Evolutionary conservation across 2,113 vertebrate genomes (phyloP), one percentile per base, ranked within the genome.

Genomic region (Stegostoma tigrinum): DNA sequence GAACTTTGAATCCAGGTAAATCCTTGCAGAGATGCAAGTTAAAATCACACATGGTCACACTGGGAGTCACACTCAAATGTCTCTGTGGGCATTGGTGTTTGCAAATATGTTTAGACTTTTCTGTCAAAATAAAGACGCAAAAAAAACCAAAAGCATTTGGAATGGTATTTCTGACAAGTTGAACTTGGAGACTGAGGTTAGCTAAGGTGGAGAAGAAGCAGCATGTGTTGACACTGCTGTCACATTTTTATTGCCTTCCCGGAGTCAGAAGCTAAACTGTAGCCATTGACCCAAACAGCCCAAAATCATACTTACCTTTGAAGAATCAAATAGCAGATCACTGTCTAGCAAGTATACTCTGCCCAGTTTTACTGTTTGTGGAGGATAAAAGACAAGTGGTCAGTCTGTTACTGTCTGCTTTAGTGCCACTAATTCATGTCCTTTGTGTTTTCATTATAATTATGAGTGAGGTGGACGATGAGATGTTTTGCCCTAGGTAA

Each of bases 51-150:
- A 38, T 68, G 66, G 42, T 38, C 91, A 94, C 66, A 70, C 30
- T 94, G 67, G 67, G 42, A 45, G 10, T 67, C 61, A 67, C 38
- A 93, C 42, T 64, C 64, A 42, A 24, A 10, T 70, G 93, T 70
- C 38, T 70, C 64, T 67, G 45, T 94, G 93, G 93, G 93, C n/a
- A 67, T 30, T 61, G 42, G 67, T 24, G 68, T 70, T 67, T 70
- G 67, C n/a, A 68, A 45, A 27, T 70, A 70, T 24, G 38, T 94
- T 94, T 94, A 27, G 38, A 94, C 10, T 27, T 94, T 94, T 23
- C 87, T 90, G 66, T 70, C 93, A 94, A 94, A 70, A 70, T 70
- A 68, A 68, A 15, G 23, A 94, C 42, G 42, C 64, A 45, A 94
- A 70, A 42, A 94, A 38, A 70, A 34, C 1, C 87, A 21, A 94